These are phyloP conservation scores for Pachyramphus minor DNA, from an alignment of 2,113 vertebrate species.

Conservation along the genomic window DNA sequence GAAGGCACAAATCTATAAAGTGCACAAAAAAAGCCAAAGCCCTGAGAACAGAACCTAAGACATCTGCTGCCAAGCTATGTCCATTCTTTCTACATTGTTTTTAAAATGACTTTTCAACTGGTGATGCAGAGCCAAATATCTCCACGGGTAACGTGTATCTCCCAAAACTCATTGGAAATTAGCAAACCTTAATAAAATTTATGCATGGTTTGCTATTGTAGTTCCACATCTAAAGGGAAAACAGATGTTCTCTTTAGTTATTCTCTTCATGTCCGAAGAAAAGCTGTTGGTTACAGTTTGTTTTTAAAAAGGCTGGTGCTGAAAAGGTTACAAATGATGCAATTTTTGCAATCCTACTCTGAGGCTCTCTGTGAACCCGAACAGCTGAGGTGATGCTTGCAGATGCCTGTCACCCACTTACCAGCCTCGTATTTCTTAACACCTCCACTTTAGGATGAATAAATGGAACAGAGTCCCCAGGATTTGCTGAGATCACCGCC, in stretches of 20 bases:
- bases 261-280: slow-evolving; percentile 35
- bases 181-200: slow-evolving; percentile 61
- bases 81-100: neutral
- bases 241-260: slow-evolving; percentile 66
- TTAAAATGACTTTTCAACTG: slow-evolving; percentile 15
- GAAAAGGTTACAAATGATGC: slow-evolving; percentile 56
- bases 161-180: slow-evolving; percentile 23
- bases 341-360: slow-evolving; percentile 5
- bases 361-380: neutral
- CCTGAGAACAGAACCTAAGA: neutral
- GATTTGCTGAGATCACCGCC: neutral
- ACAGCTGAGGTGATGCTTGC: slow-evolving; percentile 17
- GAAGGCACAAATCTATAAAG: neutral
- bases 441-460: slow-evolving; percentile 4
- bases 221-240: slow-evolving; percentile 54
- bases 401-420: slow-evolving; percentile 21
- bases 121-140: neutral
- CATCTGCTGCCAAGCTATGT: neutral
- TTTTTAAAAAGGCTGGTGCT: neutral
- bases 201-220: slow-evolving; percentile 45
- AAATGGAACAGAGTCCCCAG: neutral
- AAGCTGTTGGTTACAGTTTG: slow-evolving; percentile 32
- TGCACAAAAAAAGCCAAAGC: neutral
- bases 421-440: slow-evolving; percentile 24
- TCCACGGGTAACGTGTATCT: neutral